phyloP scores from a whole-genome alignment of 92 coral and sea anemone genomes.

The Zoanthus gigantus region DNA sequence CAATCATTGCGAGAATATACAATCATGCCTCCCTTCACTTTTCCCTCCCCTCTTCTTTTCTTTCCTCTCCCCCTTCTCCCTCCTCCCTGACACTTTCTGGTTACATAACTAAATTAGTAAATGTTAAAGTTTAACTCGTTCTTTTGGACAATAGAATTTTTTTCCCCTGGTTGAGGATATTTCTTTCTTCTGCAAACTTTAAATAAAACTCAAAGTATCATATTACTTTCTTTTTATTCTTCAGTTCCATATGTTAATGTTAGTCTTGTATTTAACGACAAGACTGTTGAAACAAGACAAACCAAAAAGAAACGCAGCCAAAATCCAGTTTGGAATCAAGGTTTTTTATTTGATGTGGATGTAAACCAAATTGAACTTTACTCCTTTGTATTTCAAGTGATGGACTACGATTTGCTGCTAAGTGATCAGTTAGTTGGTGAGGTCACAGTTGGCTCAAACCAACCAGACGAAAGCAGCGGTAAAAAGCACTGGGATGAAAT shows the following conservation, averaged over 20 bases:
- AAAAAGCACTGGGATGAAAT: slow-evolving; percentile 94
- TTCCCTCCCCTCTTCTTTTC: neutral
- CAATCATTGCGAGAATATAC: no score
- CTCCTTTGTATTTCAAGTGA: slow-evolving; percentile 72
- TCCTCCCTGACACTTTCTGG: no score
- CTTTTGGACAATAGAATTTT: no score
- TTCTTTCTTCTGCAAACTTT: neutral
- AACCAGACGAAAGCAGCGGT: slow-evolving; percentile 70
- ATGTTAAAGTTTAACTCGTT: no score
- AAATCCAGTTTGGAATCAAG: slow-evolving; percentile 92
- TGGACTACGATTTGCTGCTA: slow-evolving; percentile 85
- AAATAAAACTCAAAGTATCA: neutral
- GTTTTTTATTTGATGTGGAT: slow-evolving; percentile 88
- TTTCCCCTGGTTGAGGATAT: no score
- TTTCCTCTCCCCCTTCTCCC: neutral
- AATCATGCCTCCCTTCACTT: no score
- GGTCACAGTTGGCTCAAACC: slow-evolving; percentile 73
- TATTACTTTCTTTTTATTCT: neutral
- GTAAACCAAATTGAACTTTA: slow-evolving; percentile 70
- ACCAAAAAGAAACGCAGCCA: slow-evolving; percentile 78
- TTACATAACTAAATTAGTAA: no score
- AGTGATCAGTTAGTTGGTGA: slow-evolving; percentile 83
- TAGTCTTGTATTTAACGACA: slow-evolving; percentile 67
- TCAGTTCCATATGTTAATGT: slow-evolving; percentile 73
- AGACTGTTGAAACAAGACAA: slow-evolving; percentile 73